Conservation (phyloP, 2,113 vertebrate species). For the Plectropomus leopardus region DNA sequence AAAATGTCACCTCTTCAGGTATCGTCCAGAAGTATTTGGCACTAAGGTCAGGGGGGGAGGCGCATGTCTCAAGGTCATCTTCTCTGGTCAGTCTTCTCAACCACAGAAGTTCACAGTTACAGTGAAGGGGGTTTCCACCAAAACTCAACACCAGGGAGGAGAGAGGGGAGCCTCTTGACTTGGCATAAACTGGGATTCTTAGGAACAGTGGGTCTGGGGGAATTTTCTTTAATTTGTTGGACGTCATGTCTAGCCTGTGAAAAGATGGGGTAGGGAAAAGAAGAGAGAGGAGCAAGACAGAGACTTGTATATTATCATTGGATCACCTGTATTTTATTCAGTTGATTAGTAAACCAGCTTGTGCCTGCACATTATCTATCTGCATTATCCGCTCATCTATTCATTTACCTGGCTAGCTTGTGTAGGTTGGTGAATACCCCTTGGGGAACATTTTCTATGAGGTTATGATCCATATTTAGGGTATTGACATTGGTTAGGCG, state of each 20-base stretch:
- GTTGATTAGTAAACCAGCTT: neutral
- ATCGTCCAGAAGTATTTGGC: constrained; percentile 98
- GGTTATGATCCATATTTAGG: constrained; percentile 94
- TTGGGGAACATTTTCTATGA: constrained; percentile 93
- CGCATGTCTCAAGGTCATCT: constrained; percentile 94
- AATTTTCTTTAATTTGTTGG: constrained; percentile 97
- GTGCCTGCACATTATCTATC: neutral
- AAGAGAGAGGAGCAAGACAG: neutral
- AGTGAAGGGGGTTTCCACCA: constrained; percentile 94
- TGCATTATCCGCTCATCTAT: neutral
- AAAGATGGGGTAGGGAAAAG: neutral
- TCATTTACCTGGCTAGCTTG: constrained; percentile 88
- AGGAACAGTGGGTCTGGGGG: constrained; percentile 94
- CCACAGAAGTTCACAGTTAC: constrained; percentile 97
- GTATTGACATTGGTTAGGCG: constrained; percentile 94
- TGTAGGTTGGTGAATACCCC: constrained; percentile 96
- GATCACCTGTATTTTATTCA: neutral
- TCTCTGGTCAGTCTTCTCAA: constrained; percentile 91
- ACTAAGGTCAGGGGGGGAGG: constrained; percentile 90
- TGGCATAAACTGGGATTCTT: constrained; percentile 92
- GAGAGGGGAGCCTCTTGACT: constrained; percentile 89
- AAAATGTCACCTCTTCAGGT: constrained; percentile 86
- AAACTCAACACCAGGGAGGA: constrained; percentile 92
- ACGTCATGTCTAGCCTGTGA: constrained; percentile 93
- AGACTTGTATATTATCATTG: neutral